Base-by-base conservation (phyloP, 35 echinoderm and acorn worm genomes). In the Ptychodera flava region DNA sequence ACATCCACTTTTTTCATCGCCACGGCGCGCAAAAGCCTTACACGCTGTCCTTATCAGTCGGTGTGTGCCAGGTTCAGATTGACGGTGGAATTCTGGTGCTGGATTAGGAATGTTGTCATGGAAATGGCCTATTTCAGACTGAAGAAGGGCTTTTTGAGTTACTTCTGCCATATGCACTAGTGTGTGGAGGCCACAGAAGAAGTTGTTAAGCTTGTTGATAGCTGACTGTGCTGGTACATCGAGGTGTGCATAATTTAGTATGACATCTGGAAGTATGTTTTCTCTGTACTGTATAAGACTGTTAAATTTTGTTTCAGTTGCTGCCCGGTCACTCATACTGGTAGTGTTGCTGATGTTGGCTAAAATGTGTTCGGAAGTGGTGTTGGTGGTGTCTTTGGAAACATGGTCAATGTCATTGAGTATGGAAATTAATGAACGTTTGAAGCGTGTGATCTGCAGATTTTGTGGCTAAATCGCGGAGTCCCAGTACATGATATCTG, bases 381-480 rank as follows among this genome's bases (percentile, higher is more conserved):
- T n/a, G n/a, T n/a, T n/a, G 77, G 12, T 85, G 28, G 84, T 64
- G 2, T 36, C 28, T 2, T 1, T 15, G 35, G 28, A 38, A 16
- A 64, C 84, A 15, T 85, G 37, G 82, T 91, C 89, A 16, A 91
- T 32, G 80, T 91, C 89, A 32, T 31, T 22, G 0, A 91, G 37
- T n/a, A n/a, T n/a, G n/a, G 16, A 91, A 35, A 37, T 91, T 78
- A 38, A 86, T 86, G 28, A 91, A 86, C 16, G 64, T 81, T 0
- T 91, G 37, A 0, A 91, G 83, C 28, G 89, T 91, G 36, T 91
- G 83, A 16, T 34, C 14, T 12, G 82, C 89, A 80, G 89, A 91
- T 64, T 91, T 91, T 14, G 89, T 91, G 10, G 80, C 27, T 12
- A 91, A 30, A 81, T 91, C 84, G 27, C 84, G 33, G 12, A 86